Evolutionary conservation across 2,113 vertebrate genomes (phyloP), one percentile per base, ranked within the genome.

Genomic region (Epinephelus moara): DNA sequence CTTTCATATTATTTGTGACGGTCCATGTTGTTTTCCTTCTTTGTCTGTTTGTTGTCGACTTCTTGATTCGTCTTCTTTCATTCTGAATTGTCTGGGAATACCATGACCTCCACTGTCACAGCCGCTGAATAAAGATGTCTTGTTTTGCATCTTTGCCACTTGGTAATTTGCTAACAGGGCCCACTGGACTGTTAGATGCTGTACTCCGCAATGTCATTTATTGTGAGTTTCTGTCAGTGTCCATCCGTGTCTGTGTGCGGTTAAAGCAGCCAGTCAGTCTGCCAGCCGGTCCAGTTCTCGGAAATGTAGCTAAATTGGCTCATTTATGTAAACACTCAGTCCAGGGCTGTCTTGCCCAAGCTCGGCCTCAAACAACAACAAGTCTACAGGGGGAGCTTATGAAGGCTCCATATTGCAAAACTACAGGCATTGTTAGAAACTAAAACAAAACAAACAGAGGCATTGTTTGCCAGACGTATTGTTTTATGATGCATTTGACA

Each of bases 251-350:
- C 11, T 76, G 68, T 63, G 59, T 76, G 68, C 56, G 67, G 80
- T 75, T 67, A 62, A 73, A 80, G 81, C 79, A 81, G 80, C 61
- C 80, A 80, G 78, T 77, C 71, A 21, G 42, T 42, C 70, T 72
- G 85, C 68, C 83, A 87, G 82, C 61, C 72, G 6, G 76, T 78
- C 82, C 85, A 57, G 37, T 82, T 86, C 88, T 84, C 76, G 86
- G 90, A 85, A 90, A 89, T 72, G 76, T 80, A 75, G 77, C 89
- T 90, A 89, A 93, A 91, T 94, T 92, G 91, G 86, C 91, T 90
- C 78, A 85, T 92, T 94, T 92, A 81, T 87, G 82, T 85, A 90
- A 91, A 86, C 85, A 79, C 70, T 81, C 18, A 30, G 83, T 86
- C 88, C 79, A 81, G 70, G 70, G 61, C 78, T 71, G 81, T 82